phyloP scores from a whole-genome alignment of 2,888 invertebrate genomes.

The Dendrolimus pini region DNA sequence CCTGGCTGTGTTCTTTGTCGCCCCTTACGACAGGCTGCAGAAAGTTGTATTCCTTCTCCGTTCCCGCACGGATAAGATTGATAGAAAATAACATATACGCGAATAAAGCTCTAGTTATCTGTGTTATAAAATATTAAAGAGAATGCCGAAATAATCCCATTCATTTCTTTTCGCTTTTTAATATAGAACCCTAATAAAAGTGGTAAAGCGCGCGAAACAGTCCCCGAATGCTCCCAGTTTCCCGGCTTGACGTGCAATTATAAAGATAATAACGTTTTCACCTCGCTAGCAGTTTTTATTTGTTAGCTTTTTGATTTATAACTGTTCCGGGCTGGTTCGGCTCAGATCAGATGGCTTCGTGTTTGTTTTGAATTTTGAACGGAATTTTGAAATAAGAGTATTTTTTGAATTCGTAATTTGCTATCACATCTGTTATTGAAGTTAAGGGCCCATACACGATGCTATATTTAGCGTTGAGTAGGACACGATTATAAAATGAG shows the following conservation, averaged over 20 bases:
- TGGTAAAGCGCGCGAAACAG: slow-evolving; percentile 39
- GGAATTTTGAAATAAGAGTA: background rate
- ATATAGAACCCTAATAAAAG: slow-evolving; percentile 25
- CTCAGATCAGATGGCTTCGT: background rate
- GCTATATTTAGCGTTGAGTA: too few relatives aligned
- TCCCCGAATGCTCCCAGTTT: slow-evolving; percentile 39
- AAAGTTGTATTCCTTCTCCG: too few relatives aligned
- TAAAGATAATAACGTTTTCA: slow-evolving; percentile 76
- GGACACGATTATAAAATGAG: too few relatives aligned
- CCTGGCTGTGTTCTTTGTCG: too few relatives aligned
- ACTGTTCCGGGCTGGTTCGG: slow-evolving; percentile 29
- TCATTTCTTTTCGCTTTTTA: slow-evolving; percentile 2
- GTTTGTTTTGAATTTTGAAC: slow-evolving; percentile 7
- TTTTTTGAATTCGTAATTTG: background rate
- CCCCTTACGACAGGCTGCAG: too few relatives aligned
- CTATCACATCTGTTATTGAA: too few relatives aligned
- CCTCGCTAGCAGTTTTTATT: slow-evolving; percentile 65
- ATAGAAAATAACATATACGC: too few relatives aligned
- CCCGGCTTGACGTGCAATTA: slow-evolving; percentile 74
- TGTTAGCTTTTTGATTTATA: slow-evolving; percentile 69
- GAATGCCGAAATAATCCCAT: too few relatives aligned
- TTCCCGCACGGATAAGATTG: too few relatives aligned
- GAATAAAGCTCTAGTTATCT: too few relatives aligned
- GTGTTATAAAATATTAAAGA: too few relatives aligned
- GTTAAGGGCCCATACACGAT: too few relatives aligned